phyloP scores from a whole-genome alignment of 2,113 vertebrate genomes.

The Coptodon rendalli region DNA sequence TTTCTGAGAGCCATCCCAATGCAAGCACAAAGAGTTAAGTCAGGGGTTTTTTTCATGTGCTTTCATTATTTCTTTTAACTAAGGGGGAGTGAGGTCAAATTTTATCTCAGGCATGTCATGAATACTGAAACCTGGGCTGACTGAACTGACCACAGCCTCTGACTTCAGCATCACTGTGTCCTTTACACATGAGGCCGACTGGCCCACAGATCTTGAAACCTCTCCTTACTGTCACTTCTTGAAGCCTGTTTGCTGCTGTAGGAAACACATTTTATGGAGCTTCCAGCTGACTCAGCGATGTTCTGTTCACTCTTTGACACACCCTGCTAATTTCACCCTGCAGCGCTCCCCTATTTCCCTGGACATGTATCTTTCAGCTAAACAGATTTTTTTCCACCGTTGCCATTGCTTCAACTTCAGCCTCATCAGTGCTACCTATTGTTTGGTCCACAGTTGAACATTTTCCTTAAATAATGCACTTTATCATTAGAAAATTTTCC shows the following conservation, averaged over 20 bases:
- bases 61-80: background rate
- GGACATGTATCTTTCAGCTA: no score
- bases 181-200: background rate
- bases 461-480: no score
- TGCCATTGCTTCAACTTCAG: no score
- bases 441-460: no score
- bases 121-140: background rate
- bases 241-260: background rate
- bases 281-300: rapidly evolving
- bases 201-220: rapidly evolving
- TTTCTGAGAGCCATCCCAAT: background rate
- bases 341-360: no score
- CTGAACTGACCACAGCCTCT: background rate
- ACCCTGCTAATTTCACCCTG: no score
- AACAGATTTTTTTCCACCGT: no score
- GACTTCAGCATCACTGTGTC: background rate
- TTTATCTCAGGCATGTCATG: background rate
- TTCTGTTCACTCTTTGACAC: background rate
- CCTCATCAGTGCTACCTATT: no score
- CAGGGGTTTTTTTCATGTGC: rapidly evolving
- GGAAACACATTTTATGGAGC: background rate
- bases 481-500: no score
- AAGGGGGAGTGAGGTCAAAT: background rate
- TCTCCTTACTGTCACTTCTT: background rate
- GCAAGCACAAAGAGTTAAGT: background rate